Base-by-base conservation (phyloP, 2,888 invertebrate genomes). In the Agrochola lychnidis region DNA sequence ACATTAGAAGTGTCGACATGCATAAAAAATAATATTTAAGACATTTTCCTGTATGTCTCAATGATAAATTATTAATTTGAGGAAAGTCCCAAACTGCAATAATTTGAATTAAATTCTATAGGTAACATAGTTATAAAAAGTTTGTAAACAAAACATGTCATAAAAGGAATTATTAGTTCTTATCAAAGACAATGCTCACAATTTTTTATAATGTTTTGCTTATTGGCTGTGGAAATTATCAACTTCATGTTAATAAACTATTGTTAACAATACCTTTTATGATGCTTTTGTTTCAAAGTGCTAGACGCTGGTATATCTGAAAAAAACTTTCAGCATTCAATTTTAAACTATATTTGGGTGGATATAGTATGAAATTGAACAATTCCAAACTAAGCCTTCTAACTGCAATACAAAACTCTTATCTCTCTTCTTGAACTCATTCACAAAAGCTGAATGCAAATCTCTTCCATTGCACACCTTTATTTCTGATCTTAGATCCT, bases 121-220 rank as follows among this genome's bases (percentile, higher is more conserved):
- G 30, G 30, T 30, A 12, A n/a, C 22, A 59, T 12, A 73, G 12
- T 68, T 22, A 12, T 56, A n/a, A 22, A 40, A 53, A 57, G 76
- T 72, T 76, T 80, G 84, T 84, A 84, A 84, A 83, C 81, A 84
- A 84, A 80, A 63, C 71, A 75, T 61, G 30, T 36, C 36, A 57
- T 30, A 30, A 30, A 30, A 45, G 70, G 74, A 59, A 83, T 83
- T 73, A 78, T 42, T 77, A 25, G 6, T 62, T 73, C 64, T 83
- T 83, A 83, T 79, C 79, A 79, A 53, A 57, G 42, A 51, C 62
- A 79, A 68, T 57, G 5, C 42, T 40, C 10, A 9, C 42, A 68
- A n/a, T 30, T n/a, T 66, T 48, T 70, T 70, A 10, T 42, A 36
- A n/a, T 51, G 0, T 57, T 19, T 59, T 53, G 25, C 25, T 45